Base-by-base conservation (phyloP, 37 sponge, comb jelly and placozoan genomes). In the Axinella damicornis region DNA sequence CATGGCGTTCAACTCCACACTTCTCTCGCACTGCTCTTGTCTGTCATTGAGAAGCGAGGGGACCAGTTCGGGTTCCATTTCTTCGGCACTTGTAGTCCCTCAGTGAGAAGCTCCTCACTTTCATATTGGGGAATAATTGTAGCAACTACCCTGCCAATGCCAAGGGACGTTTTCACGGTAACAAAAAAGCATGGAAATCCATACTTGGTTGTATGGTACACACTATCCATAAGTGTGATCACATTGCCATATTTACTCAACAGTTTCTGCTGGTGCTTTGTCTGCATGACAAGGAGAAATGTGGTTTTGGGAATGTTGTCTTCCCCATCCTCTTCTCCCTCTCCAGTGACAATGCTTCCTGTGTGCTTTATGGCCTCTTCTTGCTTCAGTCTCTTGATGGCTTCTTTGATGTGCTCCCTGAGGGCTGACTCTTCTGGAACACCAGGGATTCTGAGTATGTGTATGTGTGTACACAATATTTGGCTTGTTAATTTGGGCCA, bases 141-240 rank as follows among this genome's bases (percentile, higher is more conserved):
- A 25, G 74, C 76, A 33, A 84, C 84, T 28, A 84, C 84, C 40
- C 68, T 37, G 12, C 84, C 84, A 36, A 84, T 20, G 19, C 84
- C 84, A 24, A 84, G 36, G 20, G 84, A 70, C 1, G 84, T 84
- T 74, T 84, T 84, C 57, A 75, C 84, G 61, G 61, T 63, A 24
- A 84, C 56, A 56, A 84, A 84, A 68, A 84, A 84, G 38, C 84
- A 84, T 75, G 84, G 84, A 73, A 84, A 84, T 33, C 76, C 84
- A 84, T 84, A 75, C 62, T 76, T 76, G 18, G 77, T 76, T 34
- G 77, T 76, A 32, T 62, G 77, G 30, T 76, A 76, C 57, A 76
- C 57, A 40, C 46, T 59, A 76, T 76, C 77, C 77, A 76, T 76
- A 2, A 56, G 9, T 40, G 61, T 59, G 36, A 76, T 40, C 21